Base-by-base conservation (phyloP, 2,113 vertebrate genomes). In the Coryphaenoides rupestris region DNA sequence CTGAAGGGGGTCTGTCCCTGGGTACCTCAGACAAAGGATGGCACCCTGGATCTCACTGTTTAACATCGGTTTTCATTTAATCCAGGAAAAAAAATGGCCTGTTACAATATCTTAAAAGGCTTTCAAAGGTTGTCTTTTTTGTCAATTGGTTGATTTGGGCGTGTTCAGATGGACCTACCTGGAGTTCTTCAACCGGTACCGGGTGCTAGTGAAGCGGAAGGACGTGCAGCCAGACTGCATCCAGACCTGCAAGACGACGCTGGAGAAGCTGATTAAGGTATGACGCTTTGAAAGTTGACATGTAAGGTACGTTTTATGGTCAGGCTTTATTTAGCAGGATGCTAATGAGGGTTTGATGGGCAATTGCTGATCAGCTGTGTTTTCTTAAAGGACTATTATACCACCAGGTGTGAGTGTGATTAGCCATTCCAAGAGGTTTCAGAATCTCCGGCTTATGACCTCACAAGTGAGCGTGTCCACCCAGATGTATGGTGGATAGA, bases 151-250 rank as follows among this genome's bases (percentile, higher is more conserved):
- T 16, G 57, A 40, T n/a, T 19, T 46, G 2, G 68, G 9, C 55
- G 19, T 68, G 24, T 69, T 23, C 80, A 99, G 96, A 84, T 98
- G 96, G 96, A 99, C 95, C 0, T 98, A 98, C 76, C 96, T 96
- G 63, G 97, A 99, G 75, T 99, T 99, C 82, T 98, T 98, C 72
- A 92, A 89, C 64, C 94, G 96, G 14, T 98, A 98, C 75, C 92
- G 94, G 47, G 95, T 99, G 70, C 90, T 99, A 55, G 95, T 99
- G 94, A 97, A 92, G 72, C 94, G 94, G 70, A 95, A 90, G 75
- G 94, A 98, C 75, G 88, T 95, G 19, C 90, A 96, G 49, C 82
- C 88, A 66, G 95, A 98, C 79, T 83, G 88, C 73, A 98, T 94
- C 73, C 92, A 93, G 84, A 94, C 93, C 0, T 98, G 95, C 87